Percentiles rank a stretch among this genome's conserved stretches.
These are phyloP conservation scores for Ispidina lecontei DNA, from an alignment of 2,797 vertebrate species.

Conservation along the genomic window DNA sequence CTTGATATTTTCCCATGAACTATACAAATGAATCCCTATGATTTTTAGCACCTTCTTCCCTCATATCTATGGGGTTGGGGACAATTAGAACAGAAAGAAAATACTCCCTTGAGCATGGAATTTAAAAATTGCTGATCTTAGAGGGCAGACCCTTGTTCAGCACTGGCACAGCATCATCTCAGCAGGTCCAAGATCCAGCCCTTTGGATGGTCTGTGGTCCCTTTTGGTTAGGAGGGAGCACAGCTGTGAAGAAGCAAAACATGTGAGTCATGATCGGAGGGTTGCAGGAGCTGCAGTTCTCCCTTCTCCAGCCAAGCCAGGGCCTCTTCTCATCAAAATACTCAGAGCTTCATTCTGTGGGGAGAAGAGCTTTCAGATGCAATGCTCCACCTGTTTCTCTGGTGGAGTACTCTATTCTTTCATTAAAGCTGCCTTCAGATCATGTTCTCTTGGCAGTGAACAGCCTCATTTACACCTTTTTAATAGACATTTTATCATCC, in stretches of 20 bases:
- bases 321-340: background rate
- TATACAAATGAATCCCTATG: background rate
- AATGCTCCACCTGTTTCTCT: background rate
- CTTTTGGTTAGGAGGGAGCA: slow-evolving; percentile 64
- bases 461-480: background rate
- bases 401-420: background rate
- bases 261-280: slow-evolving; percentile 61
- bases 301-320: background rate
- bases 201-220: slow-evolving; percentile 46
- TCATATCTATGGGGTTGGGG: background rate
- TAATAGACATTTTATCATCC: background rate
- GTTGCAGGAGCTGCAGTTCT: slow-evolving; percentile 51
- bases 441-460: background rate
- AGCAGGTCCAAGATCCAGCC: slow-evolving; percentile 23
- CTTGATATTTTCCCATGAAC: background rate
- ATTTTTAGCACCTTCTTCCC: slow-evolving; percentile 13
- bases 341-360: background rate
- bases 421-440: background rate
- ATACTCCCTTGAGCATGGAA: background rate
- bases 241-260: slow-evolving; percentile 74
- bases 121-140: background rate
- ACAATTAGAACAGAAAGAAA: background rate
- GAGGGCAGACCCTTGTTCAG: slow-evolving; percentile 1
- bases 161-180: background rate
- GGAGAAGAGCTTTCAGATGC: slow-evolving; percentile 4